phyloP scores from a whole-genome alignment of 2,888 invertebrate species.

The Dryomyza anilis region DNA sequence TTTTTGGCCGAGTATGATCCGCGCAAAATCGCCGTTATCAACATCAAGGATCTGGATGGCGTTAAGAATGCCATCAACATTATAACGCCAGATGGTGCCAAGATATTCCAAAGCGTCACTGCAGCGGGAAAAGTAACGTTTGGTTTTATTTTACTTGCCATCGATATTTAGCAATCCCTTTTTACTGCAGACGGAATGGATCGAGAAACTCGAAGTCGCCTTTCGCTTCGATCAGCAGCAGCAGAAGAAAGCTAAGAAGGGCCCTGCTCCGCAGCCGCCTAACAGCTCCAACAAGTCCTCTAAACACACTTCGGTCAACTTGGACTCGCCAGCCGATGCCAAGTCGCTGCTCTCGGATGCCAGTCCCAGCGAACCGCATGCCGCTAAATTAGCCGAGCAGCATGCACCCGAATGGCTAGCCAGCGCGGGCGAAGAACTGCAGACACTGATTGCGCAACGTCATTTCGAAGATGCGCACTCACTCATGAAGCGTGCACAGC shows the following conservation, averaged over 20 bases:
- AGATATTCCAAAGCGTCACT: constrained; percentile 88
- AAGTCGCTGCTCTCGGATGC: constrained; percentile 44
- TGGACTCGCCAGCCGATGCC: constrained; percentile 36
- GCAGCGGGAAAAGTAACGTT: constrained; percentile 64
- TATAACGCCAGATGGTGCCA: constrained; percentile 89
- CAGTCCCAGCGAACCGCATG: constrained; percentile 45
- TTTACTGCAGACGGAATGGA: constrained; percentile 86
- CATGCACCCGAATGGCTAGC: constrained; percentile 81
- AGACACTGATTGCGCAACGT: constrained; percentile 92
- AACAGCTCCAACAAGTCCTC: constrained; percentile 36
- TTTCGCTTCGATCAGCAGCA: constrained; percentile 75
- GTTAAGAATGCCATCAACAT: constrained; percentile 94
- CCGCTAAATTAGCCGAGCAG: constrained; percentile 46
- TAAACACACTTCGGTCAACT: constrained; percentile 17
- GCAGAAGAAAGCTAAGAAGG: constrained; percentile 61
- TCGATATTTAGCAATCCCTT: neutral
- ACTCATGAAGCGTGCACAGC: constrained; percentile 73
- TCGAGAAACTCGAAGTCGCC: constrained; percentile 88
- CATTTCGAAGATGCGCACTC: constrained; percentile 92
- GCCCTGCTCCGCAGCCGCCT: constrained; percentile 62
- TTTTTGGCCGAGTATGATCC: constrained; percentile 59
- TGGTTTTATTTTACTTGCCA: neutral
- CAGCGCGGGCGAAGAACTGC: constrained; percentile 91
- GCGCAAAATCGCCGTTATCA: constrained; percentile 90
- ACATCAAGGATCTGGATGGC: constrained; percentile 87